phyloP scores from a whole-genome alignment of 2,888 invertebrate species.

The Lamproptera curius region DNA sequence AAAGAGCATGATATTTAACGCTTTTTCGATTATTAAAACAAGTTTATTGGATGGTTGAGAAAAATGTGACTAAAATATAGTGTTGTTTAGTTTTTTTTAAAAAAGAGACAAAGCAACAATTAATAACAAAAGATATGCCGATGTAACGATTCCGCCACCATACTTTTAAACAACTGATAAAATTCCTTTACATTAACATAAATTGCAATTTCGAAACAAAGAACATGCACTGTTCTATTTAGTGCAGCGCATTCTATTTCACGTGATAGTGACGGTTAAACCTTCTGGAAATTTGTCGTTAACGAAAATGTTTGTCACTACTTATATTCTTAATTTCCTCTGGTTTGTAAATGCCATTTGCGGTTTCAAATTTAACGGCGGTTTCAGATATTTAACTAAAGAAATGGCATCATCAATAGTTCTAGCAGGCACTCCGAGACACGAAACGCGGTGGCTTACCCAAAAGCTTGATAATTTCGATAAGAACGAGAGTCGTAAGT shows the following conservation, averaged over 20 bases:
- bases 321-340: conserved; percentile 20
- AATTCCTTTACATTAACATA: conserved; percentile 12
- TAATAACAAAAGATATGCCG: no score
- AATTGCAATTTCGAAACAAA: conserved; percentile 5
- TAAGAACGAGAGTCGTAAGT: conserved; percentile 40
- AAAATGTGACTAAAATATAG: no score
- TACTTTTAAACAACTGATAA: conserved; percentile 21
- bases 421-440: conserved; percentile 29
- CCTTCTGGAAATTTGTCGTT: background rate
- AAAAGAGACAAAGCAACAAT: no score
- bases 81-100: no score
- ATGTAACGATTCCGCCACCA: conserved; percentile 22
- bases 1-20: no score
- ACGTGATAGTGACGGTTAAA: background rate
- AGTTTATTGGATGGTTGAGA: no score
- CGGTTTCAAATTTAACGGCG: conserved; percentile 38
- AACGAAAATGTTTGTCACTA: conserved; percentile 27
- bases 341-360: conserved; percentile 24
- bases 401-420: conserved; percentile 32
- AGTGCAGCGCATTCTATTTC: background rate
- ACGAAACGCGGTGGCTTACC: conserved; percentile 45
- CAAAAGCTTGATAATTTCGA: conserved; percentile 62
- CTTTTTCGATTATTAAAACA: no score
- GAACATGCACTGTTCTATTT: background rate
- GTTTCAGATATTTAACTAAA: conserved; percentile 39